A percentile compares a stretch with the other conserved stretches of the same genome.
Conservation (phyloP, 2,797 vertebrate species). For the Taeniopygia guttata region DNA sequence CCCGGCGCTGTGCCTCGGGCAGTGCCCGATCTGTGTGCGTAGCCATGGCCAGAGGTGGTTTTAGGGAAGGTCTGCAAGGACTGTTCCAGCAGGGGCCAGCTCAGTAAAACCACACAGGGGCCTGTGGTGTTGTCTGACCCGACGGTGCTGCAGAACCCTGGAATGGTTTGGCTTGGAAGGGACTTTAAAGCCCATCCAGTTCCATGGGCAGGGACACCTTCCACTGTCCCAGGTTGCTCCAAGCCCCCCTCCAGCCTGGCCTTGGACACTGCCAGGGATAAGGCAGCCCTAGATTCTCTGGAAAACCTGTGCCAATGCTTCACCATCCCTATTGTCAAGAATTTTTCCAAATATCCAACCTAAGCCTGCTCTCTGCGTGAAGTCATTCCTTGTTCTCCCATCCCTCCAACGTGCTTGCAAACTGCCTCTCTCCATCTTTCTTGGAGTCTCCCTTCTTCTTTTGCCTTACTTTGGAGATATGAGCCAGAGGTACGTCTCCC, state of each 20-base stretch:
- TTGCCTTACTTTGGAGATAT: background rate
- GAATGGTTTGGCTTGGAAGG: background rate
- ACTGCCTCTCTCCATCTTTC: background rate
- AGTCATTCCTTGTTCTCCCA: background rate
- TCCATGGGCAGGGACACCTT: background rate
- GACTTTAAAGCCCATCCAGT: background rate
- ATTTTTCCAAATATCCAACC: background rate
- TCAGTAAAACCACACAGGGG: background rate
- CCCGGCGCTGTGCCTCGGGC: background rate
- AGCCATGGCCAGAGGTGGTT: accelerated
- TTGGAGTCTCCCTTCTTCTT: background rate
- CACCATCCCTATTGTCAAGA: background rate
- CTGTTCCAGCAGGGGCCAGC: background rate
- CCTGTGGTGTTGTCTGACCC: background rate
- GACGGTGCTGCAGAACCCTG: too few relatives aligned
- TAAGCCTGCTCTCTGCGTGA: background rate
- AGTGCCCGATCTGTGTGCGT: accelerated
- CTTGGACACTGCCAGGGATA: background rate
- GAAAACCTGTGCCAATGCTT: accelerated
- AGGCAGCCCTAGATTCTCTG: background rate
- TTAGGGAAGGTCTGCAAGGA: background rate
- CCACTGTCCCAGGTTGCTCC: accelerated
- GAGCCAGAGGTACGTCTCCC: background rate
- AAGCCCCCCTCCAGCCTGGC: accelerated
- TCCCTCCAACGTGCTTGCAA: background rate